phyloP scores from a whole-genome alignment of 2,888 invertebrate genomes.

The Apomyelois bistriatella region DNA sequence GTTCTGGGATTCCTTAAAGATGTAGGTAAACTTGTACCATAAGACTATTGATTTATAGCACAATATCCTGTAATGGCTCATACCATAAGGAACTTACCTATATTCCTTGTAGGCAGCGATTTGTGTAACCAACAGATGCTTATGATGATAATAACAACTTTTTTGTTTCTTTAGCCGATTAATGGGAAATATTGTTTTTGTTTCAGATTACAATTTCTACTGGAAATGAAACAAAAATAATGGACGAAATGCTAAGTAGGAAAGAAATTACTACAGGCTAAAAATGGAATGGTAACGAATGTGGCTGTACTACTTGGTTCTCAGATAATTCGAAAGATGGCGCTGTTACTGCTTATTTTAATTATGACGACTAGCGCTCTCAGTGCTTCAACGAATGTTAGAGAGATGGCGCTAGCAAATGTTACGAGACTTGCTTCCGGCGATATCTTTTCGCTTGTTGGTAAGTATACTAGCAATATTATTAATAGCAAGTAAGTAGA shows the following conservation, averaged over 20 bases:
- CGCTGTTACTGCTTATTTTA: slow-evolving; percentile 44
- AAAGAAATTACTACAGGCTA: slow-evolving; percentile 32
- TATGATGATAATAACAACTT: too few relatives aligned
- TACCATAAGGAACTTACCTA: too few relatives aligned
- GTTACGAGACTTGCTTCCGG: slow-evolving; percentile 81
- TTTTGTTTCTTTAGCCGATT: too few relatives aligned
- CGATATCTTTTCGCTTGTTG: slow-evolving; percentile 79
- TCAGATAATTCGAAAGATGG: slow-evolving; percentile 43
- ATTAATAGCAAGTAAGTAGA: too few relatives aligned
- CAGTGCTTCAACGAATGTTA: slow-evolving; percentile 35
- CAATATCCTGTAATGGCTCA: too few relatives aligned
- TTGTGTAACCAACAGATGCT: too few relatives aligned
- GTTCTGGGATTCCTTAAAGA: too few relatives aligned
- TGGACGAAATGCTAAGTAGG: slow-evolving; percentile 15
- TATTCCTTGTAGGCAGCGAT: too few relatives aligned
- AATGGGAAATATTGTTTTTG: too few relatives aligned
- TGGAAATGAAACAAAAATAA: slow-evolving; percentile 28
- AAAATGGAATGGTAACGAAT: slow-evolving; percentile 34
- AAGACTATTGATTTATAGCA: too few relatives aligned
- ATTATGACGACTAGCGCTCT: slow-evolving; percentile 29
- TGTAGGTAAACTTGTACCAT: too few relatives aligned
- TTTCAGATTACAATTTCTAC: slow-evolving; percentile 3
- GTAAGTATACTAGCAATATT: slow-evolving; percentile 41
- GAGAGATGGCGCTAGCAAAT: slow-evolving; percentile 68
- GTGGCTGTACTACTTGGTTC: slow-evolving; percentile 25